Percentiles rank a stretch among this genome's conserved stretches.
These are phyloP conservation scores for Anomalospiza imberbis DNA, from an alignment of 2,797 vertebrate genomes.

Conservation along the genomic window DNA sequence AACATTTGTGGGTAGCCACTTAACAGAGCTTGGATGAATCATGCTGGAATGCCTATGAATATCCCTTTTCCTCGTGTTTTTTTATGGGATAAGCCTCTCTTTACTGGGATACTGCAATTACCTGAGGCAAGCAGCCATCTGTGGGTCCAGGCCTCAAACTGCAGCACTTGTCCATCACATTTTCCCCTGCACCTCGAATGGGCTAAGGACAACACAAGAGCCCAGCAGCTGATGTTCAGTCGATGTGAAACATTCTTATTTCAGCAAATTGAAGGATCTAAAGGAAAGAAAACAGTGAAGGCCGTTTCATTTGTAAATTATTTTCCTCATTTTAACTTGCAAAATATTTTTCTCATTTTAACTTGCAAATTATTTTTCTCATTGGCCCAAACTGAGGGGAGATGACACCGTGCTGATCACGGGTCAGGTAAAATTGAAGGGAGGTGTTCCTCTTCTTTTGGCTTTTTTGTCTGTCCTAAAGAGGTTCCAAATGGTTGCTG, in stretches of 20 bases:
- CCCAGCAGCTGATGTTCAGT: background rate
- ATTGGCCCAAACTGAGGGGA: background rate
- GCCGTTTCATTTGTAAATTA: background rate
- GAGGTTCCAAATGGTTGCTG: background rate
- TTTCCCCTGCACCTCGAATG: background rate
- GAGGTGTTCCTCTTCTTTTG: background rate
- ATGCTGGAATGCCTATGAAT: background rate
- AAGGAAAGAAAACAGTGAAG: background rate
- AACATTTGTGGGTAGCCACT: background rate
- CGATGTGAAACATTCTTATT: background rate
- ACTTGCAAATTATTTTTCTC: background rate
- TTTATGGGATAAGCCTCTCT: background rate
- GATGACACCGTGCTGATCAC: accelerated
- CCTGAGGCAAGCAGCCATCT: background rate
- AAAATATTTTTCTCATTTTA: background rate
- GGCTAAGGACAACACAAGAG: background rate
- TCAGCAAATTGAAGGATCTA: background rate
- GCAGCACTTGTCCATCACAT: background rate
- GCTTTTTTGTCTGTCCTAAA: background rate
- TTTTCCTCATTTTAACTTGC: background rate
- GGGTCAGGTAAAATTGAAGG: background rate
- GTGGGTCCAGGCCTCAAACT: background rate
- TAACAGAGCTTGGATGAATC: background rate
- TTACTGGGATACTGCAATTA: background rate
- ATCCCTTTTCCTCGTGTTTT: background rate